Evolutionary conservation across 2,888 invertebrate genomes (phyloP).

Genomic region (Octodonta nipae): DNA sequence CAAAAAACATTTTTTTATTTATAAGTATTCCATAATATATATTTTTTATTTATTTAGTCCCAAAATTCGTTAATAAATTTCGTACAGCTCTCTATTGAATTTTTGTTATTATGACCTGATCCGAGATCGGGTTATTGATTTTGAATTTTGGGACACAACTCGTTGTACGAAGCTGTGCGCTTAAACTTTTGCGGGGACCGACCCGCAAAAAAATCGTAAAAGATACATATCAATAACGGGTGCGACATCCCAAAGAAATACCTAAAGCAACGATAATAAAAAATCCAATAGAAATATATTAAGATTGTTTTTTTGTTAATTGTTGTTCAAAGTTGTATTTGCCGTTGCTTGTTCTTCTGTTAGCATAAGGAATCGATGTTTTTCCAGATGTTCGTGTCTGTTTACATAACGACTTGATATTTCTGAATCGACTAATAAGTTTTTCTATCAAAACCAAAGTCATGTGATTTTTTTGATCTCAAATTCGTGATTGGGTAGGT

Average conservation of each 20-base stretch:
- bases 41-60: neutral
- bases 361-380: neutral
- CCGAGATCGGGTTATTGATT: neutral
- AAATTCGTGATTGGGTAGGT: neutral
- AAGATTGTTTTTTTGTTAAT: conserved; percentile 4
- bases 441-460: neutral
- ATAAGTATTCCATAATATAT: too few relatives aligned
- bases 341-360: conserved; percentile 7
- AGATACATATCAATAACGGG: conserved; percentile 18
- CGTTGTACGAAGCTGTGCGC: conserved; percentile 6
- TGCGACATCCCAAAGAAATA: conserved; percentile 9
- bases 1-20: conserved; percentile 12
- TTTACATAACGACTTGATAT: too few relatives aligned
- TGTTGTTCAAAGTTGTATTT: conserved; percentile 5
- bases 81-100: too few relatives aligned
- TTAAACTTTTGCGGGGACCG: conserved; percentile 10
- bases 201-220: conserved; percentile 12
- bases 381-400: too few relatives aligned
- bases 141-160: neutral
- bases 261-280: conserved; percentile 14
- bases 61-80: neutral
- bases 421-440: too few relatives aligned
- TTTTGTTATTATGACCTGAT: neutral
- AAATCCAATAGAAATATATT: conserved; percentile 7
- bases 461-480: neutral